Percentiles rank a stretch among this genome's conserved stretches.
These are phyloP conservation scores for Phengaris arion DNA, from an alignment of 2,888 invertebrate genomes.

Conservation along the genomic window DNA sequence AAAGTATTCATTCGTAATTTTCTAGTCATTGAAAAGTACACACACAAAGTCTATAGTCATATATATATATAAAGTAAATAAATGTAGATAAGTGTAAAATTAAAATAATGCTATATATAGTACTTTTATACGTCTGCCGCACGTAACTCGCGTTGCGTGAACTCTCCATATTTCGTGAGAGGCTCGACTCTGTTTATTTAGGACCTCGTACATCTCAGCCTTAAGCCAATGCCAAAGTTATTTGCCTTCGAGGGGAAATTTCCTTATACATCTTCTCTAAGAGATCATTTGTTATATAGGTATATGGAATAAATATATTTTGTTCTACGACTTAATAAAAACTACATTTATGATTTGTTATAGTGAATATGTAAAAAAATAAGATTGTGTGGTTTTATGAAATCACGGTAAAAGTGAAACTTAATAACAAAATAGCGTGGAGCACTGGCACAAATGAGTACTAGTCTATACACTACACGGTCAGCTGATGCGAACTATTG, in stretches of 20 bases:
- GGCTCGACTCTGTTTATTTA: conserved; percentile 43
- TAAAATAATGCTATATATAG: not conserved
- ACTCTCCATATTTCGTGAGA: conserved; percentile 34
- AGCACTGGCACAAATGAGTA: too few relatives aligned
- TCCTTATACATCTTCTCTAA: conserved; percentile 32
- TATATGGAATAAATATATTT: not conserved
- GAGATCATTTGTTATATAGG: conserved; percentile 11
- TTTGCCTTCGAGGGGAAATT: conserved; percentile 38
- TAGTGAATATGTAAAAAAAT: too few relatives aligned
- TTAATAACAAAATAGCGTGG: too few relatives aligned
- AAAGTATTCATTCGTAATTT: not conserved
- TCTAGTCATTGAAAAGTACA: not conserved
- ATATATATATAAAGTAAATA: too few relatives aligned
- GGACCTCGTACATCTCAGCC: conserved; percentile 39
- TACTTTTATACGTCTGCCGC: not conserved
- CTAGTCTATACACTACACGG: too few relatives aligned
- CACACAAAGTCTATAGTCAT: too few relatives aligned
- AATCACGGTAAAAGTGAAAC: too few relatives aligned
- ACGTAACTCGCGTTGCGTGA: conserved; percentile 31
- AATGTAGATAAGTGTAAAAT: not conserved
- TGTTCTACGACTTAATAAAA: not conserved
- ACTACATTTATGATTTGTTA: too few relatives aligned
- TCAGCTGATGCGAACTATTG: too few relatives aligned
- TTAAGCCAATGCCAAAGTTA: conserved; percentile 42
- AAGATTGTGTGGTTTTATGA: too few relatives aligned